Evolutionary conservation across 1,140 invertebrate genomes (phyloP).

Genomic region (Gryon sp.): DNA sequence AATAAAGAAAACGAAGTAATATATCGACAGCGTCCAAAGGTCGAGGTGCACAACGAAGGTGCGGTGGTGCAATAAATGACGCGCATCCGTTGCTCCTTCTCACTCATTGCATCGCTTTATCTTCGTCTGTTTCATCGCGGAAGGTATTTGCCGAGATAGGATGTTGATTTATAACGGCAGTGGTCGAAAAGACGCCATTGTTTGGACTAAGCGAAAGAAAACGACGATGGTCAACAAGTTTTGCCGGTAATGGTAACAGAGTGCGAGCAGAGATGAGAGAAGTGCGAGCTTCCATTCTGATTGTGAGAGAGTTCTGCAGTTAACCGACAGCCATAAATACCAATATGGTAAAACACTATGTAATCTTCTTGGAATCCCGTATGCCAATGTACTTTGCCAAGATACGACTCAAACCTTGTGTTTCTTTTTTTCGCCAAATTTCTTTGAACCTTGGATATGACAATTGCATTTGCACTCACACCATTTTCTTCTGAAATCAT

Average conservation of each 20-base stretch:
- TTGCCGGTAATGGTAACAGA: constrained; percentile 56
- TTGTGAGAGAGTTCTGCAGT: constrained; percentile 49
- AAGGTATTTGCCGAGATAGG: constrained; percentile 24
- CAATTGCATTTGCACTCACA: too few species aligned
- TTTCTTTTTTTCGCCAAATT: constrained; percentile 14
- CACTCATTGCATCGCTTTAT: constrained; percentile 10
- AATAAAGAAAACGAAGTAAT: constrained; percentile 53
- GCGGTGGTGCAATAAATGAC: constrained; percentile 45
- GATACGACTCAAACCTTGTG: neutral
- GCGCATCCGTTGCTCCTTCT: neutral
- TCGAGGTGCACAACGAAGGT: constrained; percentile 47
- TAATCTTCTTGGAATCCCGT: constrained; percentile 51
- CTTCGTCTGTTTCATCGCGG: neutral
- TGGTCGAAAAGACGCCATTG: constrained; percentile 40
- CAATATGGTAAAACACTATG: constrained; percentile 53
- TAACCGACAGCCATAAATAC: constrained; percentile 60
- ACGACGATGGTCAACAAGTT: constrained; percentile 56
- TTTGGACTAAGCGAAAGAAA: constrained; percentile 51
- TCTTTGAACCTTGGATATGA: too few species aligned
- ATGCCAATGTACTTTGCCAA: constrained; percentile 21
- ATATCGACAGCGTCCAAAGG: constrained; percentile 45
- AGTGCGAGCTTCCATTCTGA: constrained; percentile 59
- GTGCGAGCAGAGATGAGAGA: too few species aligned
- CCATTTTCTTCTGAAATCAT: too few species aligned
- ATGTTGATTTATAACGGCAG: constrained; percentile 51